phyloP scores from a whole-genome alignment of 1,140 invertebrate species.

The Brachionus sp. region DNA sequence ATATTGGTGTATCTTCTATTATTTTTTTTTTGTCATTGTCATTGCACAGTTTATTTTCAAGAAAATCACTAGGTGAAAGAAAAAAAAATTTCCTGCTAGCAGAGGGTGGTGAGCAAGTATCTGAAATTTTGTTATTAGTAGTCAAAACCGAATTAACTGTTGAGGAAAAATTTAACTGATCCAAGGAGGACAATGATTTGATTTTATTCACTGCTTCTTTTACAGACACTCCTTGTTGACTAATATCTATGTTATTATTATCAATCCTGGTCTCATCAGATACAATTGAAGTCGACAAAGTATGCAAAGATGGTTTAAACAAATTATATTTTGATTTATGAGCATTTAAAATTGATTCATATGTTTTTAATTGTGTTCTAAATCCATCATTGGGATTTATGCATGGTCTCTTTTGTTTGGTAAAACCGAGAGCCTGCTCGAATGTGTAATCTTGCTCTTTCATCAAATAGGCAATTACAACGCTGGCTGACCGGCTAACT shows the following conservation, averaged over 20 bases:
- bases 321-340: conserved; percentile 67
- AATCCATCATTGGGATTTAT: conserved; percentile 94
- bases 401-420: conserved; percentile 81
- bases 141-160: neutral
- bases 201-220: conserved; percentile 25
- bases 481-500: conserved; percentile 92
- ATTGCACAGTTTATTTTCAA: neutral
- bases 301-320: neutral
- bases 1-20: neutral
- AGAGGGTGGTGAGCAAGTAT: neutral
- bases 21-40: neutral
- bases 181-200: conserved; percentile 21
- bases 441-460: conserved; percentile 92
- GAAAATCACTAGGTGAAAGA: neutral
- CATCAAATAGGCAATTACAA: conserved; percentile 96
- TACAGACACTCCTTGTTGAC: neutral
- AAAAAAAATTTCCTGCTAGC: neutral
- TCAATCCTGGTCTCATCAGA: neutral
- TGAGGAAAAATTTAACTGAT: neutral
- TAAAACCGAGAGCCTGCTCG: conserved; percentile 78
- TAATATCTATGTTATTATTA: neutral
- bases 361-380: conserved; percentile 85
- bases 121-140: neutral
- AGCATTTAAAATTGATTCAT: conserved; percentile 78
- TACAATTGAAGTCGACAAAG: neutral